A percentile compares a stretch with the other conserved stretches of the same genome.
phyloP scores from a whole-genome alignment of 2,797 vertebrate genomes.

The Syngnathus rostellatus region DNA sequence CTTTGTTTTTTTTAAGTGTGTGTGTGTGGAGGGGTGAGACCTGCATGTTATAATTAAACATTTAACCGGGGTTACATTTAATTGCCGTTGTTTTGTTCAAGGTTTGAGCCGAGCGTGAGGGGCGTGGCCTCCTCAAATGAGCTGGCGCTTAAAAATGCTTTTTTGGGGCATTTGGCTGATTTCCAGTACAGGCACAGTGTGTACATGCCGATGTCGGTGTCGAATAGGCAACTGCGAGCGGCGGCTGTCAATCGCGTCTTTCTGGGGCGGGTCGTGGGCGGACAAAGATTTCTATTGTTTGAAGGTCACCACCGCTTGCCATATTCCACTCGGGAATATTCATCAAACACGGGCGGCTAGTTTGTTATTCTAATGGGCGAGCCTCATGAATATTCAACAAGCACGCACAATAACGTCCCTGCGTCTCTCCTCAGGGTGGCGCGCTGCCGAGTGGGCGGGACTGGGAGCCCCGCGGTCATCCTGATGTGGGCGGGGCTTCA shows the following conservation, averaged over 20 bases:
- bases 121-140: background rate
- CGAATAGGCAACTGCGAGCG: background rate
- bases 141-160: background rate
- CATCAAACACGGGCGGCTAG: background rate
- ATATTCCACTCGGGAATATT: background rate
- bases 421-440: background rate
- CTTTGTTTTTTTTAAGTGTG: no score
- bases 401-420: background rate
- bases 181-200: background rate
- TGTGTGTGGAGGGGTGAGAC: no score
- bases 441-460: background rate
- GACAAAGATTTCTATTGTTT: background rate
- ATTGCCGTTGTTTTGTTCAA: background rate
- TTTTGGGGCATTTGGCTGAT: background rate
- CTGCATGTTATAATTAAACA: background rate
- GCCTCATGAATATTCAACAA: background rate
- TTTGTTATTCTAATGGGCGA: background rate
- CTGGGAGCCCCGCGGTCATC: background rate
- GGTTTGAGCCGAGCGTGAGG: background rate
- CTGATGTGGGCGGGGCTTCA: slow-evolving; percentile 1
- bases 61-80: no score
- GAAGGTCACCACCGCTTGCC: background rate
- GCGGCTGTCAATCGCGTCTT: background rate
- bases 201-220: background rate
- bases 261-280: background rate